Percentiles rank a stretch among this genome's conserved stretches.
Conservation (phyloP, 2,113 vertebrate species). For the Morphnarchus princeps region DNA sequence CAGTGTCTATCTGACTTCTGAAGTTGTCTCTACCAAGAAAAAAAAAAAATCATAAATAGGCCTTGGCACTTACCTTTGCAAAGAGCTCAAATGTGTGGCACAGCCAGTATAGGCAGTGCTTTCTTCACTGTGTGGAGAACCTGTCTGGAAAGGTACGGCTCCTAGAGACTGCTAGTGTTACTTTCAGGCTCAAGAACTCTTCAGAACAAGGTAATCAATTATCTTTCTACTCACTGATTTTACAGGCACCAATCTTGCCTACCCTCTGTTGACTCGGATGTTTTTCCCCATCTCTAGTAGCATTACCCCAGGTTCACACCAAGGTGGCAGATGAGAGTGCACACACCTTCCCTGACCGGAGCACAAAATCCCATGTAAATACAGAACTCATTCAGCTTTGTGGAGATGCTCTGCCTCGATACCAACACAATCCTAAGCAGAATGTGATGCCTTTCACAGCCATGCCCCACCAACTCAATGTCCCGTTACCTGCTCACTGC, state of each 20-base stretch:
- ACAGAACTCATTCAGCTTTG: background rate
- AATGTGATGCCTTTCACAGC: background rate
- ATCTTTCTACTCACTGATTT: background rate
- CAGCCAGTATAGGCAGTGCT: background rate
- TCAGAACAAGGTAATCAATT: background rate
- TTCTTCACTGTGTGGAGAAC: fast-evolving
- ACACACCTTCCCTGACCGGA: fast-evolving
- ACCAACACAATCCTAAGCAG: background rate
- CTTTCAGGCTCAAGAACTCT: background rate
- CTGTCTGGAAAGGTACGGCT: background rate
- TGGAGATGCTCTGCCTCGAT: background rate
- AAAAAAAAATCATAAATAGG: background rate
- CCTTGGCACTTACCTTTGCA: background rate
- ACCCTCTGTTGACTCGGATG: background rate
- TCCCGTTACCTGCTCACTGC: background rate
- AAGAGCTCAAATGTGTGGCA: background rate
- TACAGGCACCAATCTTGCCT: fast-evolving
- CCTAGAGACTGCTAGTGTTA: background rate
- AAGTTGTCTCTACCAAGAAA: background rate
- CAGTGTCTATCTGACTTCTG: background rate
- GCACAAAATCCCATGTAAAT: background rate
- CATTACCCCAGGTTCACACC: fast-evolving
- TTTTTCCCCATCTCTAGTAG: background rate
- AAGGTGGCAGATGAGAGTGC: background rate
- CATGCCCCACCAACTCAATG: background rate